A percentile compares a stretch with the other conserved stretches of the same genome.
These are phyloP conservation scores for Congeria kusceri DNA, from an alignment of 2,888 invertebrate genomes.

Conservation along the genomic window DNA sequence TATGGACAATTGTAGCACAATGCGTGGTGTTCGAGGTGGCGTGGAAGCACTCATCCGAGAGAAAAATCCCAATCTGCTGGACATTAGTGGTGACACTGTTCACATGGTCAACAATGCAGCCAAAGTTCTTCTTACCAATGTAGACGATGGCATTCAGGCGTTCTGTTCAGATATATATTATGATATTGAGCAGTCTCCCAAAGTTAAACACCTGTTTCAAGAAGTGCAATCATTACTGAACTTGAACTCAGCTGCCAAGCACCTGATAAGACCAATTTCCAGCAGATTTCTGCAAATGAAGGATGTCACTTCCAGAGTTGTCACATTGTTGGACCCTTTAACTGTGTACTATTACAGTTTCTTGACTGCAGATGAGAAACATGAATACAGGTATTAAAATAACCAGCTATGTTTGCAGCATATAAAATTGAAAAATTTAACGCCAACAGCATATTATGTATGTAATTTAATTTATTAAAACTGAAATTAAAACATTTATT, in stretches of 20 bases:
- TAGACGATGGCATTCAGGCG: neutral
- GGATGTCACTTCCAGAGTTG: slow-evolving; percentile 1
- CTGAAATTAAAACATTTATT: too few species aligned
- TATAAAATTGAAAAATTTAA: too few species aligned
- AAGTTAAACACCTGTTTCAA: slow-evolving; percentile 7
- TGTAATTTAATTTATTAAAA: too few species aligned
- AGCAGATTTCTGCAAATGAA: slow-evolving; percentile 18
- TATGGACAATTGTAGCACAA: slow-evolving; percentile 26
- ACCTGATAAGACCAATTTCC: slow-evolving; percentile 14
- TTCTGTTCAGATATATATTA: slow-evolving; percentile 14
- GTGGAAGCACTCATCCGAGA: slow-evolving; percentile 6
- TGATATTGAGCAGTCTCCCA: slow-evolving; percentile 24
- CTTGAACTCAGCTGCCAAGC: slow-evolving; percentile 1
- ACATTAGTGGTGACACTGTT: slow-evolving; percentile 7
- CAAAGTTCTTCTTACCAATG: neutral
- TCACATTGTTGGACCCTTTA: slow-evolving; percentile 7
- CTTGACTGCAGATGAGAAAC: slow-evolving; percentile 43
- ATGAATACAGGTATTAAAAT: slow-evolving; percentile 23
- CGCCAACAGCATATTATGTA: too few species aligned
- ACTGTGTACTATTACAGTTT: slow-evolving; percentile 41
- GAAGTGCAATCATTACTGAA: slow-evolving; percentile 19
- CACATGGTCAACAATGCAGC: slow-evolving; percentile 22
- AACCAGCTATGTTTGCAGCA: too few species aligned
- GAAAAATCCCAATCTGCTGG: slow-evolving; percentile 1
- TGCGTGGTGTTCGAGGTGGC: slow-evolving; percentile 34